Base-by-base conservation (phyloP, 1,140 invertebrate genomes). In the Oppia nitens region DNA sequence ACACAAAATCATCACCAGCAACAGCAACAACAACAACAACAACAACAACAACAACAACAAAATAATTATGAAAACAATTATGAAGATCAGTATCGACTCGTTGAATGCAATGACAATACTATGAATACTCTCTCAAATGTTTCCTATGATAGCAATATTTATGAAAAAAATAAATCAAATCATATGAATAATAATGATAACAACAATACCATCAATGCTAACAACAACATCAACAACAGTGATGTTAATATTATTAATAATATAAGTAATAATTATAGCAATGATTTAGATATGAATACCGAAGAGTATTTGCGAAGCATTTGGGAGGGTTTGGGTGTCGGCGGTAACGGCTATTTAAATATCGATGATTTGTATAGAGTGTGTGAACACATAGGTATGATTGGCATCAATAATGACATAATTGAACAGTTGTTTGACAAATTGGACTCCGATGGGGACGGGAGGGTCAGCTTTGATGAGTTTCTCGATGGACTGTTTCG, bases 361-460 rank as follows among this genome's bases (percentile, higher is more conserved):
- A 69, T 77, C 55, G 68, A 69, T 27, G 78, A 82, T 65, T 69
- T 83, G 26, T 72, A 73, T 24, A 66, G 71, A 50, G 77, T 82
- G n/a, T 81, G 78, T 68, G 69, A 77, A 63, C 72, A 78, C 63
- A 80, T 81, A 55, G 80, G 80, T 6, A 76, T 82, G 71, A 74
- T 78, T 52, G 74, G 76, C 58, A 73, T 79, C 62, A 73, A 77
- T 47, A 73, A 78, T 62, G 75, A 76, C 64, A 78, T 82, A 62
- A 71, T 82, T 20, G 69, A 77, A 59, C 77, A 83, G 62, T 71
- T 84, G 17, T 84, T 83, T 67, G 75, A 79, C 32, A 79, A 80
- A 62, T 69, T 83, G 6, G 78, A 81, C 64, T 67, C 74, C 12
- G 79, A 83, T 66, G 71, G 73, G 53, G 79, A 84, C 70, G 79